Percentiles rank a stretch among this genome's conserved stretches.
These are phyloP conservation scores for Lynx canadensis DNA, from an alignment of 2,113 vertebrate species.

Conservation along the genomic window DNA sequence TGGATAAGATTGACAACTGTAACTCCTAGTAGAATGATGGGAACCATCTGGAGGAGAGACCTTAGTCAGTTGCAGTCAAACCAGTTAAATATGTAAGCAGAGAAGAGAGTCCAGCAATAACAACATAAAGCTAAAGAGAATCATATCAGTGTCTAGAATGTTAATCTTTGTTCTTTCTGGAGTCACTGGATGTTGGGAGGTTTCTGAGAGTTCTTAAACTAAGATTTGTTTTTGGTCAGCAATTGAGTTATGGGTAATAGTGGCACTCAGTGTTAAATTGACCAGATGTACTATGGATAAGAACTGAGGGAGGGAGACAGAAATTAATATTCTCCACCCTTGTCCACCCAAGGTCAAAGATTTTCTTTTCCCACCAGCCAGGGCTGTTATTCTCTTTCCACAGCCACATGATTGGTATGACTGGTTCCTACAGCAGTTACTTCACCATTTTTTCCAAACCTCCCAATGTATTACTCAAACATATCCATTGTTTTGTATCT, in stretches of 20 bases:
- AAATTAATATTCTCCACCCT: not conserved
- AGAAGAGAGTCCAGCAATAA: constrained; percentile 1
- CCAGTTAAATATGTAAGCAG: not conserved
- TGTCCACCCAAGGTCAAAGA: not conserved
- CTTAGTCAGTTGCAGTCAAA: not conserved
- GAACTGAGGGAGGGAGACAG: not conserved
- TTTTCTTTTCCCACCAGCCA: not conserved
- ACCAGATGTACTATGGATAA: not conserved
- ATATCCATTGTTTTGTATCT: not conserved
- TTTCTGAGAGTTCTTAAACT: constrained; percentile 22
- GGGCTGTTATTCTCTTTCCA: not conserved
- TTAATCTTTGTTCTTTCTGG: constrained; percentile 21
- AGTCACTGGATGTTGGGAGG: not conserved
- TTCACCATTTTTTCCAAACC: not conserved
- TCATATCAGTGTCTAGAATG: not conserved
- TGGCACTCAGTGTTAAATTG: not conserved
- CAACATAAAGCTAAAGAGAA: not conserved
- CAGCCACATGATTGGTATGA: not conserved
- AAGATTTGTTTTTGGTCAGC: not conserved
- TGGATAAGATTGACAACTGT: not conserved
- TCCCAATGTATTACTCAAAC: not conserved
- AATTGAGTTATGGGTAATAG: not conserved
- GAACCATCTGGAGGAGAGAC: not conserved
- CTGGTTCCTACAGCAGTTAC: not conserved
- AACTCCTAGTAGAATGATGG: not conserved